Conservation (phyloP, 2,113 vertebrate genomes). For the Callipepla californica region DNA sequence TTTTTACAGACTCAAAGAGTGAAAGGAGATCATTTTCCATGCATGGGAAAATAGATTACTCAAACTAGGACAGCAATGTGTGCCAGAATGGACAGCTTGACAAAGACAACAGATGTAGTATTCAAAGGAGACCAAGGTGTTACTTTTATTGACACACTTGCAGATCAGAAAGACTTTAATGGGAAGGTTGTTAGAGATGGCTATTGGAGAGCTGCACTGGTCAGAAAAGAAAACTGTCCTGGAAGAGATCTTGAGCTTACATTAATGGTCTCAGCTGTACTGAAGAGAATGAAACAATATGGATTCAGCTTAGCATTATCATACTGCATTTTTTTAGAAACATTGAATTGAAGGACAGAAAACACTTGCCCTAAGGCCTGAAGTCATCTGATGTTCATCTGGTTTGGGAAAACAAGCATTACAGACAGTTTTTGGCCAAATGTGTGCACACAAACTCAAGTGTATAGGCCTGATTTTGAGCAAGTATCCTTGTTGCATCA, state of each 20-base stretch:
- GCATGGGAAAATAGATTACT: slow-evolving; percentile 26
- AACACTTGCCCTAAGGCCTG: background rate
- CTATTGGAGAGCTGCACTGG: background rate
- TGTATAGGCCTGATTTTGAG: background rate
- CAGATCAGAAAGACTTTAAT: background rate
- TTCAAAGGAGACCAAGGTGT: background rate
- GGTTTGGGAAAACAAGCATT: background rate
- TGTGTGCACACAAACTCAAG: background rate
- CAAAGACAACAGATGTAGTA: background rate
- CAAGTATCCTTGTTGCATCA: background rate
- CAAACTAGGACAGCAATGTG: background rate
- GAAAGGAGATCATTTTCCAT: slow-evolving; percentile 24
- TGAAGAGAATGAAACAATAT: background rate
- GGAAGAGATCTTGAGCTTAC: background rate
- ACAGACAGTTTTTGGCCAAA: background rate
- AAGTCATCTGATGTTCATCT: background rate
- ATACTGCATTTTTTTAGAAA: background rate
- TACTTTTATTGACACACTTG: background rate
- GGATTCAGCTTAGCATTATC: background rate
- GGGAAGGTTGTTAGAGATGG: background rate
- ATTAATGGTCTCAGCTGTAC: background rate
- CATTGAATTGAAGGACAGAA: background rate
- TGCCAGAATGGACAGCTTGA: slow-evolving; percentile 5
- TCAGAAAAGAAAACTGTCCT: background rate
- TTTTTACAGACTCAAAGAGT: slow-evolving; percentile 39